Evolutionary conservation across 37 sponge, comb jelly and placozoan species (phyloP), one percentile per base, ranked within the genome.

Genomic region (Dysidea cf. avara): DNA sequence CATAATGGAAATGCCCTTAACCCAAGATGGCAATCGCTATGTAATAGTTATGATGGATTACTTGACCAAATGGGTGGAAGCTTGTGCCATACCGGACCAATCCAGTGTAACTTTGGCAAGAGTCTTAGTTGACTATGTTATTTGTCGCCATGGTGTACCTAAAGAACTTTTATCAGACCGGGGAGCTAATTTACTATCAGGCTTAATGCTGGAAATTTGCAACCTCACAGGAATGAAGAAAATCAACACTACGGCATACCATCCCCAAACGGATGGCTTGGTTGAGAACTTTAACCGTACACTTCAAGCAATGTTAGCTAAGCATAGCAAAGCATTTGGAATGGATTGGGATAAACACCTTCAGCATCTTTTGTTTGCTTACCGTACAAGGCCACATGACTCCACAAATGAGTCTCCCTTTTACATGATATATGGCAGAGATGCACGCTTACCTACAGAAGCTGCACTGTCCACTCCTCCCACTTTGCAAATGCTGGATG

Each of bases 241-340:
- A 40, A 18, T 72, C 4, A 58, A 72, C 61, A 72, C 74, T 3
- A 72, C 74, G 7, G 43, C 74, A 13, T 72, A 58, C 61, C 61
- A 72, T 18, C 47, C 71, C 5, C 71, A 70, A 36, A 17, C 29
- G 2, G 74, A 72, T 38, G 74, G 74, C 4, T 39, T 72, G 28
- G 61, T 72, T 3, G 61, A 72, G 29, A 34, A 39, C 32, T 72
- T 72, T 29, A 72, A 58, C 39, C 43, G 74, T 40, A 72, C 74
- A 29, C 47, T 58, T 25, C n/a, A 12, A 52, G 31, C 55, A 14
- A 72, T 72, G 74, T 25, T 72, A 29, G 46, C 61, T 30, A 72
- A 72, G 61, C 16, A 56, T 38, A 36, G n/a, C 5, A 32, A 25
- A 2, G 28, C 13, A 16, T 38, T 3, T 7, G 61, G 74, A 2